phyloP scores from a whole-genome alignment of 1,140 invertebrate species.

The Chironomus tepperi region DNA sequence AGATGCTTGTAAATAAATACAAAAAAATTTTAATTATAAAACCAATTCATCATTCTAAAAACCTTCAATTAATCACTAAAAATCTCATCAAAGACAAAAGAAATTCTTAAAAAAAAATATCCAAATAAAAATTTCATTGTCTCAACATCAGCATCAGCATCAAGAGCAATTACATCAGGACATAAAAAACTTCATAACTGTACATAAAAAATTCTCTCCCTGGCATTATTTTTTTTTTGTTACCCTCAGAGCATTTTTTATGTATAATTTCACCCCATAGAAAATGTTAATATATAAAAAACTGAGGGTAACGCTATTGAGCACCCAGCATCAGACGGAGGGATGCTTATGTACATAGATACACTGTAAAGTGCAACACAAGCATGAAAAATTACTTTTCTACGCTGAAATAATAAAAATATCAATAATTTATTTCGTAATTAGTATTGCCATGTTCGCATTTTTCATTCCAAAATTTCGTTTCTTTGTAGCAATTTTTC shows the following conservation, averaged over 20 bases:
- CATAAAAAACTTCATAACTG: too few species aligned
- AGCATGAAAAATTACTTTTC: background rate
- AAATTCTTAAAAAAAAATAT: too few species aligned
- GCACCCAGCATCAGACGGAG: background rate
- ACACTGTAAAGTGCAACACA: background rate
- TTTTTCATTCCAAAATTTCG: background rate
- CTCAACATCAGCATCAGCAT: too few species aligned
- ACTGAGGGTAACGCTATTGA: background rate
- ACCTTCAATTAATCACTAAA: too few species aligned
- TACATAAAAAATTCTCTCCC: background rate
- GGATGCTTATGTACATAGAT: background rate
- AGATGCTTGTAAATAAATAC: too few species aligned
- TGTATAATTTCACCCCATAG: background rate
- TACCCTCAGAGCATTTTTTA: constrained; percentile 6
- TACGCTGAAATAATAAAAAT: background rate
- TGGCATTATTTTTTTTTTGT: background rate
- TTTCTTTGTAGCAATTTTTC: background rate
- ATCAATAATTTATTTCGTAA: background rate
- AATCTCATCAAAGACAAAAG: too few species aligned
- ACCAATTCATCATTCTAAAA: too few species aligned
- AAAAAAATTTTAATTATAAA: too few species aligned
- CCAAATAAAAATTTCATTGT: too few species aligned
- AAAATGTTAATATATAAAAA: background rate
- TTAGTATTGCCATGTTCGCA: constrained; percentile 7
- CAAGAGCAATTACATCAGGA: too few species aligned